Evolutionary conservation across 2,113 vertebrate species (phyloP).

Genomic region (Budorcas taxicolor): DNA sequence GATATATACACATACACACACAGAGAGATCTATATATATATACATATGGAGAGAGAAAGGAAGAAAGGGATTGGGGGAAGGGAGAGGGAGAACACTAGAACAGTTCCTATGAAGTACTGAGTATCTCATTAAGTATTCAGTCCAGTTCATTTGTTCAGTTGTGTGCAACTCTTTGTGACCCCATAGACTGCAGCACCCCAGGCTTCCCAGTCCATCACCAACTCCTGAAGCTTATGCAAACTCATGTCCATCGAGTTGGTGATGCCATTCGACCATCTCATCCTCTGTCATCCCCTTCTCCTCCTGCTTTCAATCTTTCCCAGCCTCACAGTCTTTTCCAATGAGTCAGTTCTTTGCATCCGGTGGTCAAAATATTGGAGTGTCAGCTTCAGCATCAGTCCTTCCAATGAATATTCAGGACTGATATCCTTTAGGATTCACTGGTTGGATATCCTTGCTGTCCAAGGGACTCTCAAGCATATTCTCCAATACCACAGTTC

Average conservation of each 20-base stretch:
- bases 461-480: background rate
- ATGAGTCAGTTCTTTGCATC: background rate
- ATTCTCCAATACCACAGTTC: background rate
- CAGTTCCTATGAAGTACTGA: background rate
- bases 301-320: background rate
- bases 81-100: background rate
- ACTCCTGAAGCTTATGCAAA: background rate
- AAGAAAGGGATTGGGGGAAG: background rate
- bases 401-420: background rate
- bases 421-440: background rate
- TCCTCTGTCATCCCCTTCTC: background rate
- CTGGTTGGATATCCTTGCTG: background rate
- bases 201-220: background rate
- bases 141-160: background rate
- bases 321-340: background rate
- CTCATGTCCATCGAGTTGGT: background rate
- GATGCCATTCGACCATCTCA: rapidly evolving
- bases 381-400: background rate
- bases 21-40: background rate
- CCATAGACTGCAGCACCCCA: background rate
- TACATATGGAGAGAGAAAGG: background rate
- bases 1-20: rapidly evolving
- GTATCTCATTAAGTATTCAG: background rate
- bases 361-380: background rate
- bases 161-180: background rate